phyloP scores from a whole-genome alignment of 2,888 invertebrate genomes.

The Torymus aiolomorphi region DNA sequence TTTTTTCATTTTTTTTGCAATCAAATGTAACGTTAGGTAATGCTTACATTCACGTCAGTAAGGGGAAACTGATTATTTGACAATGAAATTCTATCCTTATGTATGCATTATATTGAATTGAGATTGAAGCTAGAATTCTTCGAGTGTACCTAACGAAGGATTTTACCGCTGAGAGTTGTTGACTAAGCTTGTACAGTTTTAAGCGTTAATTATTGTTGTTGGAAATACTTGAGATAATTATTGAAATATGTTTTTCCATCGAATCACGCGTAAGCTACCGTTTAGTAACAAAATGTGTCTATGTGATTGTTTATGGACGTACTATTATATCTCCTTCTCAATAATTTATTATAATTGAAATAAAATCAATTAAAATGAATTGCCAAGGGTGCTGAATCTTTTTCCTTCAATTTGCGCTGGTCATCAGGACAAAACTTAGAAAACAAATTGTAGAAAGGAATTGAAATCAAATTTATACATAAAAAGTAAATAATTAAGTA shows the following conservation, averaged over 20 bases:
- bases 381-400: constrained; percentile 36
- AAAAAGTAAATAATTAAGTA: constrained; percentile 51
- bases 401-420: constrained; percentile 45
- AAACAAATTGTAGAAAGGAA: constrained; percentile 44
- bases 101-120: constrained; percentile 23
- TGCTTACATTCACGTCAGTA: constrained; percentile 33
- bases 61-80: constrained; percentile 28
- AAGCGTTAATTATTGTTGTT: constrained; percentile 71
- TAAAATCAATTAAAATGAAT: constrained; percentile 38
- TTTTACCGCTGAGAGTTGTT: constrained; percentile 73
- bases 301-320: constrained; percentile 61
- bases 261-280: constrained; percentile 56
- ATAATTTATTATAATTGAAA: constrained; percentile 57
- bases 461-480: constrained; percentile 49
- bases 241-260: constrained; percentile 55
- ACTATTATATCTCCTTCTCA: constrained; percentile 57
- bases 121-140: constrained; percentile 41
- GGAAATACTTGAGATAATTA: constrained; percentile 56
- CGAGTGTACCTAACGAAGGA: constrained; percentile 69
- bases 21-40: constrained; percentile 63
- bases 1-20: constrained; percentile 67
- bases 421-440: constrained; percentile 39
- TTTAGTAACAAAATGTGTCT: constrained; percentile 64
- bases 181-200: constrained; percentile 71
- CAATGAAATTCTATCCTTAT: constrained; percentile 42